A percentile compares a stretch with the other conserved stretches of the same genome.
phyloP scores from a whole-genome alignment of 2,888 invertebrate genomes.

The Ophion ellenae region DNA sequence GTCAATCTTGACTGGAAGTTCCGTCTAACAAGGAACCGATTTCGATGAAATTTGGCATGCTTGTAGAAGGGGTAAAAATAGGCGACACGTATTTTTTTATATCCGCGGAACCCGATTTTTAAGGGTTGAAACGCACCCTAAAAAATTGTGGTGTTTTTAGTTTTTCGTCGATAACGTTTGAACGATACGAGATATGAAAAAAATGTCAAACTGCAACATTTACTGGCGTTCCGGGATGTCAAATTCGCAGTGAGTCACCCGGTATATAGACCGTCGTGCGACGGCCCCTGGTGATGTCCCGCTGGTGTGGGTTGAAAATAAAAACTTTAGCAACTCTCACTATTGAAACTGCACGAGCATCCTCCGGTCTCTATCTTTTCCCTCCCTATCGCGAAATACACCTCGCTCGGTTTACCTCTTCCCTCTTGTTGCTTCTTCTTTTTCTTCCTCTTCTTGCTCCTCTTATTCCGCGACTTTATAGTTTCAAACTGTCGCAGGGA shows the following conservation, averaged over 20 bases:
- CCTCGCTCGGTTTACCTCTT: slow-evolving; percentile 31
- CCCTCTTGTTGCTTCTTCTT: slow-evolving; percentile 30
- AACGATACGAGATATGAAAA: too few relatives aligned
- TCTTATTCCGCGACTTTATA: slow-evolving; percentile 36
- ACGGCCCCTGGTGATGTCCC: slow-evolving; percentile 27
- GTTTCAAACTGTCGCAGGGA: slow-evolving; percentile 58
- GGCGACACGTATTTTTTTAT: too few relatives aligned
- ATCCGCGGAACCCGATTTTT: too few relatives aligned
- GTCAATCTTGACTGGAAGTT: too few relatives aligned
- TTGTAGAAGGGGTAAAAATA: too few relatives aligned
- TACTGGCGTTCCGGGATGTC: background rate
- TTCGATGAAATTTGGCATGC: too few relatives aligned
- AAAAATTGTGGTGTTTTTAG: too few relatives aligned
- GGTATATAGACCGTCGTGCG: slow-evolving; percentile 31
- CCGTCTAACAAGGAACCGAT: too few relatives aligned
- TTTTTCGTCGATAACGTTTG: too few relatives aligned
- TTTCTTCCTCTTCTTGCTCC: slow-evolving; percentile 12
- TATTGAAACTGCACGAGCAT: slow-evolving; percentile 44
- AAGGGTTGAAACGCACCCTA: too few relatives aligned
- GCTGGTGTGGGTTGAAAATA: slow-evolving; percentile 49
- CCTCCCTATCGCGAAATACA: slow-evolving; percentile 7
- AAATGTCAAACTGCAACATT: too few relatives aligned
- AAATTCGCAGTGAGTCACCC: background rate
- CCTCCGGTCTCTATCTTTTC: slow-evolving; percentile 45
- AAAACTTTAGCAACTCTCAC: slow-evolving; percentile 59